Evolutionary conservation across 2,113 vertebrate genomes (phyloP), one percentile per base, ranked within the genome.

Genomic region (Dromaius novaehollandiae): DNA sequence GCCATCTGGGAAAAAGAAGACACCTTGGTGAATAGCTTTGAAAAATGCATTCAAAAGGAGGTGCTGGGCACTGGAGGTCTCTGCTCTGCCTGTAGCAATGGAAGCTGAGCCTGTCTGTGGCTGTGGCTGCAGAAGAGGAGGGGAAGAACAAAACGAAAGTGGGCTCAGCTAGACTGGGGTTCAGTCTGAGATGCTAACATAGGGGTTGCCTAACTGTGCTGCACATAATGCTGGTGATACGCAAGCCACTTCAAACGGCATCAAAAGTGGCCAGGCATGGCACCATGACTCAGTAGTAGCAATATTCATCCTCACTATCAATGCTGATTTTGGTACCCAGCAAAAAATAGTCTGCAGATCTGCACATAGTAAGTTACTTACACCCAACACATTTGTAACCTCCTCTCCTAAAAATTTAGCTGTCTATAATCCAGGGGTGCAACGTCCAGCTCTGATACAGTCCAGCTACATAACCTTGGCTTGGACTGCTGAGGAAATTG

Each of bases 181-280:
- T 74, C 28, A 40, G 13, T 36, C 73, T 64, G 32, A 74, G 79
- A 69, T 38, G 15, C 2, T 84, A 40, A 28, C 7, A 40, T 3
- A 1, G 26, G n/a, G 11, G 20, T 64, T 64, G 9, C 32, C 28
- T 30, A 50, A 32, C 8, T 26, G 19, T 32, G 34, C 7, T 34
- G 22, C 22, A 51, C 15, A n/a, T 0, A 0, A 26, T 50, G 50
- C 9, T 0, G 0, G n/a, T 68, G 40, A 8, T 13, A 50, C 8
- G 8, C 14, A 81, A 69, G 40, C 13, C 55, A 11, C 32, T 60
- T 34, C 56, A 60, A 60, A 60, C 34, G 56, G 30, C 56, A 60
- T 34, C 56, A 60, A 34, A 58, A 32, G 56, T 34, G 30, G 28
- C 30, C 11, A 38, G 48, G 10, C 48, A 46, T 12, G 8, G 16